These are phyloP conservation scores for Villa cingulata DNA, from an alignment of 2,888 invertebrate genomes.

Conservation along the genomic window DNA sequence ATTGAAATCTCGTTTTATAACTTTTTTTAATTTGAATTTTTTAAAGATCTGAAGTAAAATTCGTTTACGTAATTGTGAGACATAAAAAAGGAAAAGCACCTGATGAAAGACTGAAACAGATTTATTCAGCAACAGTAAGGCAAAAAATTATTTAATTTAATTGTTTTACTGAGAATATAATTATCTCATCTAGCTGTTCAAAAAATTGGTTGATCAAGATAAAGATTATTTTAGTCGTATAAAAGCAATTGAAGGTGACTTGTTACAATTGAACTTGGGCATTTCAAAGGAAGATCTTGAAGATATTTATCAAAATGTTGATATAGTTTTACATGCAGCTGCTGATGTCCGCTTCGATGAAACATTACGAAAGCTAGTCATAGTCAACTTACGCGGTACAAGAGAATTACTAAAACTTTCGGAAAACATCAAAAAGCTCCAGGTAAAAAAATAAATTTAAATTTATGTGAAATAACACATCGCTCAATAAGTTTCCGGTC, in stretches of 20 bases:
- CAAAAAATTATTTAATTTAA: no score
- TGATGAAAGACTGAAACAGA: slow-evolving; percentile 13
- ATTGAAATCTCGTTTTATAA: background rate
- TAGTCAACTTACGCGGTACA: slow-evolving; percentile 20
- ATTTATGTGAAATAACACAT: no score
- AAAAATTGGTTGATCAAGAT: background rate
- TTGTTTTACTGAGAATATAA: no score
- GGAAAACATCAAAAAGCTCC: slow-evolving; percentile 16
- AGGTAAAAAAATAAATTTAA: slow-evolving; percentile 9
- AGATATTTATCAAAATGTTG: slow-evolving; percentile 16
- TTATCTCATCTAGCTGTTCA: background rate
- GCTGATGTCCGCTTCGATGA: slow-evolving; percentile 22
- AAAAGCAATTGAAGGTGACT: slow-evolving; percentile 20
- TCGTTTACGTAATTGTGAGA: slow-evolving; percentile 16
- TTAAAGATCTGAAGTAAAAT: slow-evolving; percentile 16
- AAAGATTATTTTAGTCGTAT: slow-evolving; percentile 11
- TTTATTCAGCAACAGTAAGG: slow-evolving; percentile 13
- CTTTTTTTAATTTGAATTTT: no score
- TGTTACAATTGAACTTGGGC: slow-evolving; percentile 15
- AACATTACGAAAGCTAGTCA: slow-evolving; percentile 15
- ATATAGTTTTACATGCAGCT: slow-evolving; percentile 21
- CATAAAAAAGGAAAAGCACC: slow-evolving; percentile 14
- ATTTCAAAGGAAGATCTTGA: slow-evolving; percentile 14
- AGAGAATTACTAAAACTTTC: slow-evolving; percentile 18
- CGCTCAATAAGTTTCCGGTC: no score